phyloP scores from a whole-genome alignment of 1,140 invertebrate genomes.

The Mizuhopecten yessoensis region DNA sequence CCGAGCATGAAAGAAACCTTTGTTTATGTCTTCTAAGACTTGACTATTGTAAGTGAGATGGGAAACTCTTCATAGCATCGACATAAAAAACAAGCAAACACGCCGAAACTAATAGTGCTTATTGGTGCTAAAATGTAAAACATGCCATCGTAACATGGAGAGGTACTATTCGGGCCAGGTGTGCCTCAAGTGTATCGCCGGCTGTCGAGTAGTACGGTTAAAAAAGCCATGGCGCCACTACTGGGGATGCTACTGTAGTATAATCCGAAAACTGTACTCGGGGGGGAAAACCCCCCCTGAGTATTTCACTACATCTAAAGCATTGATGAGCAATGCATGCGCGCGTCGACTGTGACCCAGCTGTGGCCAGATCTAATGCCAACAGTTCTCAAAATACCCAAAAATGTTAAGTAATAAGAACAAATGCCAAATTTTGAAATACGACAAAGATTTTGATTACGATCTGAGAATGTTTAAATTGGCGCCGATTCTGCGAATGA shows the following conservation, averaged over 20 bases:
- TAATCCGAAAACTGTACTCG: neutral
- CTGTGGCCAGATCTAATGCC: neutral
- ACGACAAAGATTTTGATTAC: neutral
- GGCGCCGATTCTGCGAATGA: conserved; percentile 8
- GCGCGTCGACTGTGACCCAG: neutral
- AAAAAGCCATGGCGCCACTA: neutral
- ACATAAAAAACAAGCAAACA: neutral
- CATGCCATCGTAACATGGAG: conserved; percentile 15
- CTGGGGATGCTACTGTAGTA: neutral
- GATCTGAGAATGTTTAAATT: conserved; percentile 35
- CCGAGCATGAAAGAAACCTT: neutral
- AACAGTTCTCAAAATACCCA: conserved; percentile 2
- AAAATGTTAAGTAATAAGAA: conserved; percentile 36
- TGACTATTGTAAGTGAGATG: neutral
- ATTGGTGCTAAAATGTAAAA: conserved; percentile 39
- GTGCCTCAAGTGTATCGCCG: neutral
- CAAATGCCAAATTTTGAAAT: neutral
- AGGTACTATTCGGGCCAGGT: neutral
- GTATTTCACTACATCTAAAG: neutral
- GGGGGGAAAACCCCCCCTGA: neutral
- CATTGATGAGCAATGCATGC: neutral
- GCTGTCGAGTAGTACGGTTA: neutral
- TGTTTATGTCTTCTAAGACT: neutral
- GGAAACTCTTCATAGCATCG: neutral
- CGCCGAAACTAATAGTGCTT: neutral